Conservation (phyloP, 2,888 invertebrate genomes). For the Machimus atricapillus region DNA sequence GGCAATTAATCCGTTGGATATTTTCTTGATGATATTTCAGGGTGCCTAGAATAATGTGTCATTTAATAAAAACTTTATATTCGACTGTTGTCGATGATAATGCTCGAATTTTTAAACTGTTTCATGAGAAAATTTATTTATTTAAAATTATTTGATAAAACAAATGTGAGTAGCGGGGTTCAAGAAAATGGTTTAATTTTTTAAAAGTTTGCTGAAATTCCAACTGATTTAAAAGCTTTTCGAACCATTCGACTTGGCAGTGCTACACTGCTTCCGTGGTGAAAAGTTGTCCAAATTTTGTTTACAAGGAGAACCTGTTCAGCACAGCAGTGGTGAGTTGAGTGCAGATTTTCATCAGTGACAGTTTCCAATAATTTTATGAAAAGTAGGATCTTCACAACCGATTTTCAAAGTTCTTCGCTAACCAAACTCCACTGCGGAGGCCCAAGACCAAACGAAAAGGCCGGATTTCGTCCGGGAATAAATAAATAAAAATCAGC, state of each 20-base stretch:
- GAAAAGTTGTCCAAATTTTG: background rate
- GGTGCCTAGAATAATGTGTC: too few species aligned
- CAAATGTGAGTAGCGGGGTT: too few species aligned
- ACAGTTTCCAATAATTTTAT: conserved; percentile 7
- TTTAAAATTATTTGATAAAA: background rate
- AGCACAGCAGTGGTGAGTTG: background rate
- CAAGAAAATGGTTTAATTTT: too few species aligned
- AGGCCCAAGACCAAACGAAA: background rate
- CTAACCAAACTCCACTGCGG: background rate
- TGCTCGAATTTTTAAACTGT: too few species aligned
- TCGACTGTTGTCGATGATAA: too few species aligned
- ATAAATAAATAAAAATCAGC: conserved; percentile 37
- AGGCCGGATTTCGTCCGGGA: background rate
- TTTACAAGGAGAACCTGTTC: conserved; percentile 32
- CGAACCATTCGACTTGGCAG: background rate
- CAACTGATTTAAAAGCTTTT: background rate
- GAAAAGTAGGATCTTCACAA: background rate
- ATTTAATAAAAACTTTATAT: too few species aligned
- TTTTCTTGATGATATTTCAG: too few species aligned
- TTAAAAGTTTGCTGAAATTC: too few species aligned
- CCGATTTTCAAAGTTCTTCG: background rate
- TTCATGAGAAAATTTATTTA: too few species aligned
- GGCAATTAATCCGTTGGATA: background rate
- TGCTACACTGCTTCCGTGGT: background rate
- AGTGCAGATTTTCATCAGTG: background rate